phyloP scores from a whole-genome alignment of 1,140 invertebrate genomes.

The Cydia amplana region DNA sequence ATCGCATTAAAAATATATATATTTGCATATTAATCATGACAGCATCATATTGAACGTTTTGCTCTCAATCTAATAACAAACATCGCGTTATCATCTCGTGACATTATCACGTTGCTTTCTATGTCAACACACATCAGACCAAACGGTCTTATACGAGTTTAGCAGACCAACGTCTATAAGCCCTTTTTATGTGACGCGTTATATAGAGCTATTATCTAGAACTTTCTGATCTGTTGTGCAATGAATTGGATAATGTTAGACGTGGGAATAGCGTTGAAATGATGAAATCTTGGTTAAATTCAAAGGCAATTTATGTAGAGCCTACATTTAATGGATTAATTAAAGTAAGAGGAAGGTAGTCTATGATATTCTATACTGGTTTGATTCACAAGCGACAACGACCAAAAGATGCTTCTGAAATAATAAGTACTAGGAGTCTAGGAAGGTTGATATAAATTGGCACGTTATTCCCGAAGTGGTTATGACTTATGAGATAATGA shows the following conservation, averaged over 20 bases:
- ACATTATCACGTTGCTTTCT: slow-evolving; percentile 14
- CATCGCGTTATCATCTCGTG: slow-evolving; percentile 8
- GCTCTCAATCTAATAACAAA: slow-evolving; percentile 1
- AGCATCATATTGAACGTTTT: neutral
- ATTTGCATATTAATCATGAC: slow-evolving; percentile 6
- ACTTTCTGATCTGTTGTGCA: slow-evolving; percentile 25
- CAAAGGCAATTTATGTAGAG: neutral
- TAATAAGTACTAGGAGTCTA: too few relatives aligned
- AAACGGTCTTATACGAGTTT: neutral
- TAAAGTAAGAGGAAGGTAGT: neutral
- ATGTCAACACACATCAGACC: neutral
- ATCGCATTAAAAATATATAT: too few relatives aligned
- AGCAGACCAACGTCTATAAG: neutral
- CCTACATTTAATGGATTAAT: neutral
- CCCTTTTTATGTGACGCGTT: neutral
- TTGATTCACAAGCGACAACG: neutral
- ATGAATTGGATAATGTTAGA: slow-evolving; percentile 11
- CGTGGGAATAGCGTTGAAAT: slow-evolving; percentile 11
- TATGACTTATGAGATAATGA: too few relatives aligned
- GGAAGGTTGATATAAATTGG: too few relatives aligned
- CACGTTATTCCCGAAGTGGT: too few relatives aligned
- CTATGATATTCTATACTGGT: neutral
- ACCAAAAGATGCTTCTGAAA: neutral
- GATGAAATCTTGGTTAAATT: neutral
- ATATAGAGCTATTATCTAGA: slow-evolving; percentile 18